Conservation (phyloP, 1,140 invertebrate genomes). For the Hyles euphorbiae region DNA sequence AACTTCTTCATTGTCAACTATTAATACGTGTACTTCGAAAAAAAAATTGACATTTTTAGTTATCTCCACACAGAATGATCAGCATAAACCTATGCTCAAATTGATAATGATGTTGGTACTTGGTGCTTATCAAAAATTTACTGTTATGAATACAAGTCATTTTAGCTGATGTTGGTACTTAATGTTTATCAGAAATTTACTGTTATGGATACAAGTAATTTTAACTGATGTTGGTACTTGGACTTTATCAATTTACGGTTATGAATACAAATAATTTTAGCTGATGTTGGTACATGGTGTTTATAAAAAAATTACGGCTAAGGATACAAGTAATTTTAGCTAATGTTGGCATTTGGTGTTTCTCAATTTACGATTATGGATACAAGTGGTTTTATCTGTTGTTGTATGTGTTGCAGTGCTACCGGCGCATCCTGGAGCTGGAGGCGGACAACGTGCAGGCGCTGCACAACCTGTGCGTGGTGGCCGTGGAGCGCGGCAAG, state of each 20-base stretch:
- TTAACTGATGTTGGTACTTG: neutral
- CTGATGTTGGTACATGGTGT: neutral
- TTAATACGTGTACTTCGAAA: too few relatives aligned
- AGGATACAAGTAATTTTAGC: neutral
- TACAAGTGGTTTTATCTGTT: neutral
- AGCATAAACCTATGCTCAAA: too few relatives aligned
- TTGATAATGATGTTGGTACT: too few relatives aligned
- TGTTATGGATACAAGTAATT: too few relatives aligned
- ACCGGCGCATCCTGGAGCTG: constrained; percentile 88
- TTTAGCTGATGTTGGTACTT: too few relatives aligned
- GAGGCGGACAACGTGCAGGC: constrained; percentile 96
- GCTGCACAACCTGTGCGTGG: constrained; percentile 96
- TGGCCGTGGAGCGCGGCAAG: constrained; percentile 93
- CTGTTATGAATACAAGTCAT: too few relatives aligned
- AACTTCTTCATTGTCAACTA: too few relatives aligned
- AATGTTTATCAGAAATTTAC: too few relatives aligned
- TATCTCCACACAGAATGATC: too few relatives aligned
- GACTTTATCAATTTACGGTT: neutral
- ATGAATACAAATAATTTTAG: neutral
- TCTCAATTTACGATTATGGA: neutral
- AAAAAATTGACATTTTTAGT: too few relatives aligned
- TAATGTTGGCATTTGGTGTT: neutral
- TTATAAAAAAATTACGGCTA: too few relatives aligned
- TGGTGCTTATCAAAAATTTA: too few relatives aligned
- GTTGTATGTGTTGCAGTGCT: constrained; percentile 81